phyloP scores from a whole-genome alignment of 2,797 vertebrate species.

The Aphelocoma californica region DNA sequence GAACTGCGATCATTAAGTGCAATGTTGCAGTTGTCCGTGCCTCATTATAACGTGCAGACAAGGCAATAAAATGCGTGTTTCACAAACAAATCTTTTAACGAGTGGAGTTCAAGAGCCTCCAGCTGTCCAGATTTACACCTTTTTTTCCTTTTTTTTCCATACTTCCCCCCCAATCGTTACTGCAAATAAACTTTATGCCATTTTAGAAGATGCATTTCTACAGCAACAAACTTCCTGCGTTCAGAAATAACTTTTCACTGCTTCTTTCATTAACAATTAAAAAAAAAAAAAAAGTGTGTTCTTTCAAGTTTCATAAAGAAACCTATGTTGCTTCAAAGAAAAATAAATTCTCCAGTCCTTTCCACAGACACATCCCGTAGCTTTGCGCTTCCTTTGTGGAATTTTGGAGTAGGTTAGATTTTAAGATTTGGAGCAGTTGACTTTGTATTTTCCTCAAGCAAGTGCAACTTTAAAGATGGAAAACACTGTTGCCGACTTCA shows the following conservation, averaged over 20 bases:
- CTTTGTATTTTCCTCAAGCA: neutral
- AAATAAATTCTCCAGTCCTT: neutral
- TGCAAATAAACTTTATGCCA: constrained; percentile 55
- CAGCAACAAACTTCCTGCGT: constrained; percentile 5
- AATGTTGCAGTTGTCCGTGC: constrained; percentile 90
- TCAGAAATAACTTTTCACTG: constrained; percentile 33
- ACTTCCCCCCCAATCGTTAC: neutral
- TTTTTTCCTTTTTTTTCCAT: neutral
- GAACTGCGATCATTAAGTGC: constrained; percentile 90
- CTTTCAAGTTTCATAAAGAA: neutral
- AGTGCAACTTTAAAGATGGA: neutral
- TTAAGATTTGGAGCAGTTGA: neutral
- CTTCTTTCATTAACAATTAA: neutral
- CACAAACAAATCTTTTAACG: constrained; percentile 91
- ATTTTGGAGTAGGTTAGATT: neutral
- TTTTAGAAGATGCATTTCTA: constrained; percentile 31
- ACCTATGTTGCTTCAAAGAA: neutral
- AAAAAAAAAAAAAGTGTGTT: neutral
- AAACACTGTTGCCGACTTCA: neutral
- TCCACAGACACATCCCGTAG: neutral
- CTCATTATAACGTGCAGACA: constrained; percentile 90
- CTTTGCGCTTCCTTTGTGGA: neutral
- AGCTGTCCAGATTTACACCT: constrained; percentile 76
- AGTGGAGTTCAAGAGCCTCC: constrained; percentile 82
- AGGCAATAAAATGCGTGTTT: constrained; percentile 87